Evolutionary conservation across 2,113 vertebrate species (phyloP).

Genomic region (Callaeas wilsoni): DNA sequence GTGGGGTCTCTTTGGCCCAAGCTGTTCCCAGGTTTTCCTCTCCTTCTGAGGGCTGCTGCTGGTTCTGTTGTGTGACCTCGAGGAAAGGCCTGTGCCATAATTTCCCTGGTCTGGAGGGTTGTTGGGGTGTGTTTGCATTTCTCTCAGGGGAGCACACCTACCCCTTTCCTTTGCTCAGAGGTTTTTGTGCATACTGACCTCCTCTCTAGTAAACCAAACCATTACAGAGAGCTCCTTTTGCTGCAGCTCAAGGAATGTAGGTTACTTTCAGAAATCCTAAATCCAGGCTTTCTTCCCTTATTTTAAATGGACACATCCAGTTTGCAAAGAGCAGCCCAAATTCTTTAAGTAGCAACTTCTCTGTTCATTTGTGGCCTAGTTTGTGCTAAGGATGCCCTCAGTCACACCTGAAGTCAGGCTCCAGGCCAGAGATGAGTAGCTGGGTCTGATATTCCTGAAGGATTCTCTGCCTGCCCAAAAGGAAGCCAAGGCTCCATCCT

Average conservation of each 20-base stretch:
- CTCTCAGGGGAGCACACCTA: too few species aligned
- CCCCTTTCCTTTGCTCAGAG: neutral
- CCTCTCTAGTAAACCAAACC: neutral
- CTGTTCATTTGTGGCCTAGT: neutral
- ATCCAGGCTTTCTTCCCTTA: neutral
- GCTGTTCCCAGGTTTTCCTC: rapidly evolving
- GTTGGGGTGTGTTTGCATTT: neutral
- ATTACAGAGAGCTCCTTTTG: neutral
- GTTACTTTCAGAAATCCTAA: neutral
- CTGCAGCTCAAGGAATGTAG: neutral
- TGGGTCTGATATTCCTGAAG: neutral
- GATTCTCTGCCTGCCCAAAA: neutral
- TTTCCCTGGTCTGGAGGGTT: neutral
- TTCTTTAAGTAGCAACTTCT: rapidly evolving
- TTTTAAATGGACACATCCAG: neutral
- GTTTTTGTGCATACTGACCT: neutral
- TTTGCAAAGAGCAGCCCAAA: neutral
- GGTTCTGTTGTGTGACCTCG: neutral
- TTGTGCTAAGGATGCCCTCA: neutral
- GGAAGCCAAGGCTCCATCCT: neutral
- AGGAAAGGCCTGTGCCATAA: neutral
- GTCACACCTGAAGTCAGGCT: neutral
- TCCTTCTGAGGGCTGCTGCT: neutral
- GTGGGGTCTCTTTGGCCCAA: neutral
- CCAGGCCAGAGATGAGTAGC: neutral